phyloP scores from a whole-genome alignment of 1,140 invertebrate genomes.

The Tetranychus urticae region DNA sequence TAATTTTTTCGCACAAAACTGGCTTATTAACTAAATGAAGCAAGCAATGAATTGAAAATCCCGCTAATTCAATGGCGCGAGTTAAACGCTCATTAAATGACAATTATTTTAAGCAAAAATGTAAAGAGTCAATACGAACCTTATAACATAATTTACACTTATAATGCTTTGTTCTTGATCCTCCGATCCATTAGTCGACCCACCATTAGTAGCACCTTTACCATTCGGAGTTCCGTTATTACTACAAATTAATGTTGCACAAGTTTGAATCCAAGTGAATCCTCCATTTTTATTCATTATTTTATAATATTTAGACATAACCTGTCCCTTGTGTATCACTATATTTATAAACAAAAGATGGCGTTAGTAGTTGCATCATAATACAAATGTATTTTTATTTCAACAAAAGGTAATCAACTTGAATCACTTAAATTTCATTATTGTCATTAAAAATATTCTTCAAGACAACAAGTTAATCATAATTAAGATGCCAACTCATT shows the following conservation, averaged over 20 bases:
- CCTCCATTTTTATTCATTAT: constrained; percentile 86
- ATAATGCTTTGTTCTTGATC: constrained; percentile 74
- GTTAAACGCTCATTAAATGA: not conserved
- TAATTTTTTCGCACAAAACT: not conserved
- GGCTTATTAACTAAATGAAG: not conserved
- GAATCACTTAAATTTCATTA: not conserved
- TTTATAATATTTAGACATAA: constrained; percentile 80
- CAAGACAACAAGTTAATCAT: too few relatives aligned
- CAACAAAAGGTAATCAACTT: not conserved
- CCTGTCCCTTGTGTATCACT: constrained; percentile 91
- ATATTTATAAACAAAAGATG: constrained; percentile 15
- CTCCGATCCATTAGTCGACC: not conserved
- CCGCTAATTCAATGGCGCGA: not conserved
- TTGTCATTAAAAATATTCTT: too few relatives aligned
- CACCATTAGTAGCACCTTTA: not conserved
- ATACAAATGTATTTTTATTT: not conserved
- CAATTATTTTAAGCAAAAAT: not conserved
- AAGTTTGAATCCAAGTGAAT: constrained; percentile 86
- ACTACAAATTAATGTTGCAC: constrained; percentile 64
- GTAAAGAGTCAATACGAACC: constrained; percentile 26
- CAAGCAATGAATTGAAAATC: not conserved
- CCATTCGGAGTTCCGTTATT: not conserved
- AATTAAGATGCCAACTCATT: too few relatives aligned
- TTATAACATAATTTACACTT: constrained; percentile 82
- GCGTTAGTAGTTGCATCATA: not conserved